Base-by-base conservation (phyloP, 2,113 vertebrate genomes). In the Leucosticte australis region DNA sequence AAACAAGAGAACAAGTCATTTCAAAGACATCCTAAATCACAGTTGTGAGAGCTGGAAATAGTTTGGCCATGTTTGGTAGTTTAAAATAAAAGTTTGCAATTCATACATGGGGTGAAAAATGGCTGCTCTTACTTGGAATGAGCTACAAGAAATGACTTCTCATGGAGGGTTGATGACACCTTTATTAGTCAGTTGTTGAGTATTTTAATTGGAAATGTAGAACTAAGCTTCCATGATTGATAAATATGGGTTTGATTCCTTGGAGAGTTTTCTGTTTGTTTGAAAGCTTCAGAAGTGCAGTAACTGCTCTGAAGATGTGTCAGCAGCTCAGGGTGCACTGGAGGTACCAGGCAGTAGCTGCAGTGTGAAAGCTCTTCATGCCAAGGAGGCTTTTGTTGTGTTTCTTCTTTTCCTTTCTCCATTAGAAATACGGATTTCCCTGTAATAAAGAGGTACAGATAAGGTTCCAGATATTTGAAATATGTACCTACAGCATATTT, bases 191-290 rank as follows among this genome's bases (percentile, higher is more conserved):
- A 50, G n/a, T 27, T 84, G n/a, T 53, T 87, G 42, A 46, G 42
- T 82, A n/a, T 91, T 81, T 68, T 24, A 60, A 53, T 35, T 85
- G 86, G 69, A 87, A 95, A 85, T 91, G 78, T 63, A 92, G 94
- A 94, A 92, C 84, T 93, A 81, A 92, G 76, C 78, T 97, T 97
- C 96, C 77, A 37, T 97, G 86, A 83, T 84, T 87, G 87, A 95
- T 96, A 95, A 60, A 79, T 81, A 63, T 30, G 74, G 83, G 87
- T 79, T 88, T 80, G 52, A 63, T 82, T 92, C 47, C 8, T 86
- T 69, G 53, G 57, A 56, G 33, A 9, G 18, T 24, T 83, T 53
- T 75, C n/a, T 15, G 15, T 53, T 82, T 26, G 57, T 50, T 96
- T 93, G 62, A 75, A 94, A 94, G 56, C 78, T 94, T 92, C 77